Evolutionary conservation across 2,797 vertebrate genomes (phyloP), one percentile per base, ranked within the genome.

Genomic region (Notolabrus celidotus): DNA sequence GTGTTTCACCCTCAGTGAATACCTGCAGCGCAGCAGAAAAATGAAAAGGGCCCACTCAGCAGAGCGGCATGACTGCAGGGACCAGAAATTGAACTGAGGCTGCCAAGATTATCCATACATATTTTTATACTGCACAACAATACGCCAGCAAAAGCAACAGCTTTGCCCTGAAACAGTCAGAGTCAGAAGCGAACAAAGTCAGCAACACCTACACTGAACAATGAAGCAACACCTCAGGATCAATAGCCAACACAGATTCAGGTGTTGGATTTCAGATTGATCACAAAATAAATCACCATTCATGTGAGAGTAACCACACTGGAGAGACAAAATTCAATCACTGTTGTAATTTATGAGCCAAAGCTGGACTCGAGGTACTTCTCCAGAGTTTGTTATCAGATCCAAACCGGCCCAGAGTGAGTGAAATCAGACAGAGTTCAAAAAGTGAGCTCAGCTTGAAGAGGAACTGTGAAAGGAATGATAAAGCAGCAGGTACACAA

Each of bases 21-120:
- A 83, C 84, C 81, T 89, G 80, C 69, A 83, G 27, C 68, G 4
- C 86, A 84, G 87, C 84, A 88, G 51, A 82, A 88, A 83, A 62
- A 12, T 42, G 49, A 88, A 75, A 81, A 82, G 11, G 45, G 73
- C 69, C 27, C 55, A 86, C 76, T 94, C 91, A 92, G 90, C 92
- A 93, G 52, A 85, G 75, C 71, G 33, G 10, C 55, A n/a, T 43
- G 66, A 79, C 83, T 80, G 77, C 79, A 50, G 85, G 70, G 74
- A 84, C 19, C 69, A 77, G 65, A 71, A 77, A 70, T 54, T 76
- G 71, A 88, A 67, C 59, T n/a, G 2, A 31, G 50, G 73, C 78
- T 65, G 70, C 57, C 71, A 74, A 74, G 73, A 89, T 87, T 85
- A 85, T 79, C 75, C 72, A 61, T 74, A 87, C 80, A 81, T 84